Conservation (phyloP, 2,113 vertebrate genomes). For the Excalfactoria chinensis region DNA sequence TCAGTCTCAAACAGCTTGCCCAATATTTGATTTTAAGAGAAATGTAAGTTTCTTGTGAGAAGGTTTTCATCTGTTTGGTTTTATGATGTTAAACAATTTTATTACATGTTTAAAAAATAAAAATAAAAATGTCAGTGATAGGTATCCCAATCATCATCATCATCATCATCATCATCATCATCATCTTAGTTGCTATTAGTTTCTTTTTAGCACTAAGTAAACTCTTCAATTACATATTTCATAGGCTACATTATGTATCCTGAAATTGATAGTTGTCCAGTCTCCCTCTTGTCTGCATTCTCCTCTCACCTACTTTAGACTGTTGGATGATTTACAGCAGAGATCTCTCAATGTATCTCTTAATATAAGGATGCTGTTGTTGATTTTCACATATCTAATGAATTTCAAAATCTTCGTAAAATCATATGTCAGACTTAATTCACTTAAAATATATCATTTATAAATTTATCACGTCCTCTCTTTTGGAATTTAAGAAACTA, state of each 20-base stretch:
- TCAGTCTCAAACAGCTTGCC: neutral
- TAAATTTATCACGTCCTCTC: neutral
- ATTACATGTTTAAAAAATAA: no score
- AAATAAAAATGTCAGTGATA: neutral
- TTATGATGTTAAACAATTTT: neutral
- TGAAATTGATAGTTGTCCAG: neutral
- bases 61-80: neutral
- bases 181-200: neutral
- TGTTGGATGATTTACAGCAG: neutral
- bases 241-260: neutral
- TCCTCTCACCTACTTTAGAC: neutral
- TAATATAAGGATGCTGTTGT: neutral
- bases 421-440: neutral
- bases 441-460: neutral
- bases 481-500: neutral
- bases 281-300: neutral
- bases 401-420: neutral
- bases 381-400: neutral
- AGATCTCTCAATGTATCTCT: neutral
- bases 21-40: neutral
- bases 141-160: neutral
- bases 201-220: neutral
- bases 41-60: neutral
- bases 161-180: no score
- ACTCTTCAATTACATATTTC: neutral